Evolutionary conservation across 2,113 vertebrate genomes (phyloP).

Genomic region (Echinops telfairi): DNA sequence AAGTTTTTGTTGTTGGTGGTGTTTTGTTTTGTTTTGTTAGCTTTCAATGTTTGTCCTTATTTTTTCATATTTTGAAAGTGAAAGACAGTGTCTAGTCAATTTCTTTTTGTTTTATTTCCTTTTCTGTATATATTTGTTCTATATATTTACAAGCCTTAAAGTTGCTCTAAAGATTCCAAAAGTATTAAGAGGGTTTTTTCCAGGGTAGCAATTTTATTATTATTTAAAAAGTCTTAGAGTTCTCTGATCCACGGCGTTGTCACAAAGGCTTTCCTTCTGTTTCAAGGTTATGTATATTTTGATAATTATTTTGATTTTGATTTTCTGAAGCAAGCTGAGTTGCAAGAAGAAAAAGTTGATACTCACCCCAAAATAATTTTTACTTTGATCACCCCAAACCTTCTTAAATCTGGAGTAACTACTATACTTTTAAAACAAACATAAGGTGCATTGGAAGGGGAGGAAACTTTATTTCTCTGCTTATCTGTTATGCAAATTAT

Average conservation of each 20-base stretch:
- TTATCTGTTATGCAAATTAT: conserved; percentile 92
- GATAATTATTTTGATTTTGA: conserved; percentile 85
- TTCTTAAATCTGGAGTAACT: conserved; percentile 88
- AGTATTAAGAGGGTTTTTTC: conserved; percentile 93
- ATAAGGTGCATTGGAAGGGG: conserved; percentile 87
- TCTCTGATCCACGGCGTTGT: conserved; percentile 85
- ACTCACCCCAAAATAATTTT: conserved; percentile 77
- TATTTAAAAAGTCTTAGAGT: conserved; percentile 86
- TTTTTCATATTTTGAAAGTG: conserved; percentile 92
- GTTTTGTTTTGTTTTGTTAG: conserved; percentile 88
- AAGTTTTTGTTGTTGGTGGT: neutral
- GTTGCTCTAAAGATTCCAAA: conserved; percentile 93
- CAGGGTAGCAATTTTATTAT: conserved; percentile 81
- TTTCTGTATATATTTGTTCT: conserved; percentile 95
- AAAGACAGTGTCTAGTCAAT: conserved; percentile 91
- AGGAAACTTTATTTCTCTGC: conserved; percentile 90
- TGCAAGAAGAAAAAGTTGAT: conserved; percentile 90
- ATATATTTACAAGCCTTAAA: conserved; percentile 99
- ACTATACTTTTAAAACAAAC: conserved; percentile 89
- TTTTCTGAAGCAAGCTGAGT: conserved; percentile 92
- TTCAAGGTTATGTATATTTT: conserved; percentile 88
- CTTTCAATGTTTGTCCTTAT: conserved; percentile 91
- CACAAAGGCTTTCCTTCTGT: conserved; percentile 86
- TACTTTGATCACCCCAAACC: conserved; percentile 86
- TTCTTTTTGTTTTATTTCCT: conserved; percentile 82